These are phyloP conservation scores for Strigamia transsilvanica DNA, from an alignment of 2,888 invertebrate genomes.

Conservation along the genomic window DNA sequence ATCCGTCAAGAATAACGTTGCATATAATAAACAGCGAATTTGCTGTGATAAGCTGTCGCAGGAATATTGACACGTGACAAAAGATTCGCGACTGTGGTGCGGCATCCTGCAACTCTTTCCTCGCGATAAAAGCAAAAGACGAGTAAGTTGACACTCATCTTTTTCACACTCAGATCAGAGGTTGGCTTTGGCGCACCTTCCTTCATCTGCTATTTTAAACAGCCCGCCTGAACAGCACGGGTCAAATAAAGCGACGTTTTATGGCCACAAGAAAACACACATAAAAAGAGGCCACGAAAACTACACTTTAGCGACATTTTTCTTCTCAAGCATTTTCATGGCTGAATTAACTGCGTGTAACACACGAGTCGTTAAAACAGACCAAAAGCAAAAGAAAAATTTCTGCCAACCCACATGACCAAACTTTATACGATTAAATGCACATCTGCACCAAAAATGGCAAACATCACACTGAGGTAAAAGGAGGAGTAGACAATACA, in stretches of 20 bases:
- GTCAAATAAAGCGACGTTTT: constrained; percentile 6
- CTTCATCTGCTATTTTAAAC: constrained; percentile 17
- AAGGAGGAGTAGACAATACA: no score
- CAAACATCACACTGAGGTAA: no score
- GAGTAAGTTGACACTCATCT: constrained; percentile 40
- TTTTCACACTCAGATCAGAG: background rate
- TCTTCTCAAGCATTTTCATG: background rate
- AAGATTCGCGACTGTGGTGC: background rate
- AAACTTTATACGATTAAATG: no score
- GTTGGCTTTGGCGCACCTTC: constrained; percentile 7
- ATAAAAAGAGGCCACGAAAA: constrained; percentile 16
- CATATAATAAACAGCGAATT: constrained; percentile 22
- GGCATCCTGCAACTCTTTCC: constrained; percentile 6
- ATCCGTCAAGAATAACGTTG: background rate
- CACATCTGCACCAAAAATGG: no score
- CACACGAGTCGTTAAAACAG: background rate
- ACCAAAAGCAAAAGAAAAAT: background rate
- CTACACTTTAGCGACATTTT: background rate
- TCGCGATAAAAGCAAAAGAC: constrained; percentile 1
- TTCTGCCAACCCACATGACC: no score
- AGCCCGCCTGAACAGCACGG: background rate
- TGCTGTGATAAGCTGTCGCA: constrained; percentile 22
- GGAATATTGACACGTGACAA: constrained; percentile 39
- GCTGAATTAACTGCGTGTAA: constrained; percentile 28
- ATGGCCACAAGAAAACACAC: constrained; percentile 9